A percentile compares a stretch with the other conserved stretches of the same genome.
Evolutionary conservation across 2,888 invertebrate genomes (phyloP).

Genomic region (Oeneis ivallda): DNA sequence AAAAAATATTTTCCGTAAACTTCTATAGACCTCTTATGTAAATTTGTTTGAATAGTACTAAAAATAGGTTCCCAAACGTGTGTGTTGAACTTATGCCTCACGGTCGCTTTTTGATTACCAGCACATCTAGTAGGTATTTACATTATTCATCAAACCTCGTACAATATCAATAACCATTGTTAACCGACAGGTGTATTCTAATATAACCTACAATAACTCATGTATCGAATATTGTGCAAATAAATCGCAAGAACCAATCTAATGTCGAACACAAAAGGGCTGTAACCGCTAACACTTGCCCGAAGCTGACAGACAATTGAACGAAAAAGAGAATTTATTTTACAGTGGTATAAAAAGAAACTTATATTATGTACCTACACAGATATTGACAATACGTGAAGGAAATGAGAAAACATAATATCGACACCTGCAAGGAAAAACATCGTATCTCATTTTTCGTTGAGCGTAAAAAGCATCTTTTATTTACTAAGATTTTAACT

Average conservation of each 20-base stretch:
- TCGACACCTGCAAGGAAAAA: too few relatives aligned
- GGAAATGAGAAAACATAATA: slow-evolving; percentile 4
- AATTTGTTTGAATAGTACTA: too few relatives aligned
- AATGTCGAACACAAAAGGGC: slow-evolving; percentile 14
- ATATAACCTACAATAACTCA: slow-evolving; percentile 8
- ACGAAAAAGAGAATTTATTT: slow-evolving; percentile 7
- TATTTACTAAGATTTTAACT: too few relatives aligned
- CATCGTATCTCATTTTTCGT: too few relatives aligned
- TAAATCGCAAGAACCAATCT: slow-evolving; percentile 11
- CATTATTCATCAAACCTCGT: background rate
- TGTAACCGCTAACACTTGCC: slow-evolving; percentile 10
- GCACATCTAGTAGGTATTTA: too few relatives aligned
- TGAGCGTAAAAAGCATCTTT: too few relatives aligned
- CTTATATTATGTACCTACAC: background rate
- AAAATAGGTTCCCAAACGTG: too few relatives aligned
- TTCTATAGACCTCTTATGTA: too few relatives aligned
- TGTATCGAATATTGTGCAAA: slow-evolving; percentile 13
- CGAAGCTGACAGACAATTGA: slow-evolving; percentile 15
- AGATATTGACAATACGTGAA: slow-evolving; percentile 10
- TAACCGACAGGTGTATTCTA: slow-evolving; percentile 6
- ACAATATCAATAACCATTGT: slow-evolving; percentile 11
- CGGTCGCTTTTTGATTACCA: too few relatives aligned
- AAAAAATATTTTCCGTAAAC: too few relatives aligned
- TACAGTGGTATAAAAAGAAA: slow-evolving; percentile 9
- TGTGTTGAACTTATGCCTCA: too few relatives aligned